Base-by-base conservation (phyloP, 53 echinoderm and acorn worm genomes). In the Apostichopus leukothele region DNA sequence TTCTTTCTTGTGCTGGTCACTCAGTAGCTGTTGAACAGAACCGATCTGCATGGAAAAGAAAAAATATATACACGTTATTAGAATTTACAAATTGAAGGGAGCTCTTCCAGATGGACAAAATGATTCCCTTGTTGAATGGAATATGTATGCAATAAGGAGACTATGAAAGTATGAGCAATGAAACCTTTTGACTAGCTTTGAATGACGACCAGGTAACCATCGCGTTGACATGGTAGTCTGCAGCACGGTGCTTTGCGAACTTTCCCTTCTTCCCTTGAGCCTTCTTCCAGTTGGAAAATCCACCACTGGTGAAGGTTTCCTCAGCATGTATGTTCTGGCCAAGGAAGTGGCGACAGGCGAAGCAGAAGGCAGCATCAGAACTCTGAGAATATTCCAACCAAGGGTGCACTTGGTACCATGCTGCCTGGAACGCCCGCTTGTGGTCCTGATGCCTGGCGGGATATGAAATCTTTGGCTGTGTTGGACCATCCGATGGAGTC, bases 221-320 rank as follows among this genome's bases (percentile, higher is more conserved):
- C 52, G 71, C 86, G 53, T 86, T 74, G 53, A 21, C 68, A 74
- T 86, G 86, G 8, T 74, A 86, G 74, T 86, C 71, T 86, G 86
- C 71, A 86, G 51, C 50, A 27, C 71, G 71, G 26, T 71, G 86
- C 86, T 86, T 86, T 13, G 86, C 71, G 10, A 86, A 50, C 86
- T 86, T 86, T 19, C 86, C 86, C 26, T 68, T 67, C 86, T 86
- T 86, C 11, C 86, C 86, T 74, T 73, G 68, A 73, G 86, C 86
- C 73, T 86, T 86, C 20, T 86, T 86, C 71, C 68, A 86, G 25
- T 86, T 68, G 20, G 51, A 68, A 22, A 86, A 86, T 68, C 86
- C 68, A 86, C 13, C 68, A 50, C 74, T 86, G 39, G 20, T 86
- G 74, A 68, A 86, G 10, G 53, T 68, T 86, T 39, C 52, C 50